Evolutionary conservation across 2,888 invertebrate species (phyloP), one percentile per base, ranked within the genome.

Genomic region (Scaptomyza cyrtandrae): DNA sequence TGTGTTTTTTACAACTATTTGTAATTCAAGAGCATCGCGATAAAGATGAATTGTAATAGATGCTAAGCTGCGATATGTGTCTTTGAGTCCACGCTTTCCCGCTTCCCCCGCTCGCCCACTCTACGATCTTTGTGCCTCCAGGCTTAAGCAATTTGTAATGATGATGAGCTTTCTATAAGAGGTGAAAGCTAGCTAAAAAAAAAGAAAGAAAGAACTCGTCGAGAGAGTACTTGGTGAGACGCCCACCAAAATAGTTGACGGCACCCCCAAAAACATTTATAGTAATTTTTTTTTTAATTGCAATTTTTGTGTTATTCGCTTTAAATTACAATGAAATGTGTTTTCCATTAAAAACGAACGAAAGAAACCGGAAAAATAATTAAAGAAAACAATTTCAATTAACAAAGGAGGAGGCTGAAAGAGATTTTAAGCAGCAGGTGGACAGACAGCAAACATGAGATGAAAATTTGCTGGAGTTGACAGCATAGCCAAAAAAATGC

Each of bases 21-120:
- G 72, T 81, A 82, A 90, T 90, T 89, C 90, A 89, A 90, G 90
- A 89, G 89, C 89, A 90, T 88, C 87, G 73, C 78, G 90, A 90
- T 89, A 80, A 78, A 78, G 46, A n/a, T 71, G 66, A 64, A 81
- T 57, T 66, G 80, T 80, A 69, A 65, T 69, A 76, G 69, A 82
- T 85, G 67, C 59, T 69, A 50, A 41, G 14, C 31, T 9, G 4
- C 16, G 65, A 52, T 76, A 66, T 58, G 13, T 29, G 14, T 37
- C 6, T 14, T 37, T 6, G n/a, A 37, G n/a, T 37, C 37, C 14
- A 1, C 29, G 5, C n/a, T n/a, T n/a, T n/a, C n/a, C n/a, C n/a
- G 6, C 29, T 29, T 29, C 35, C n/a, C n/a, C n/a, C 37, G 14
- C n/a, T 39, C 39, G 7, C 7, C 14, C 39, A 7, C 14, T 39